Conservation (phyloP, 37 sponge, comb jelly and placozoan genomes). For the Theonella swinhoei region DNA sequence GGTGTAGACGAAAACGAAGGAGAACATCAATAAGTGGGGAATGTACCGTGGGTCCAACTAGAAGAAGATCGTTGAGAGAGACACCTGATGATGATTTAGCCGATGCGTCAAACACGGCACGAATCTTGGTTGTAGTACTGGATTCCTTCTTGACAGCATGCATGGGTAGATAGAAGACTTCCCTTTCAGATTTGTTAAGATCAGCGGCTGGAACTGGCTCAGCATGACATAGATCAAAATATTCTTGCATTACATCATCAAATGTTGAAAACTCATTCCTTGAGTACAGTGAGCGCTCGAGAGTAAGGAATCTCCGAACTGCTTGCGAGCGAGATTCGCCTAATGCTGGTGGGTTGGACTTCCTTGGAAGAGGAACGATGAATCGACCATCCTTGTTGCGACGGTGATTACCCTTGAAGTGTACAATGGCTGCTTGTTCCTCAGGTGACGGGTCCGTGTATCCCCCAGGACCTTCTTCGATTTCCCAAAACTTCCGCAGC, state of each 20-base stretch:
- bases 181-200: constrained; percentile 31
- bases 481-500: constrained; percentile 42
- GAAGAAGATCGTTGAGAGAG: constrained; percentile 37
- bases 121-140: constrained; percentile 49
- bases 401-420: constrained; percentile 28
- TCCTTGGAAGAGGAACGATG: constrained; percentile 30
- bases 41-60: too few species aligned
- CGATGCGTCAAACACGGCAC: constrained; percentile 52
- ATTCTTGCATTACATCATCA: constrained; percentile 40
- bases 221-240: constrained; percentile 35
- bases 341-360: not conserved
- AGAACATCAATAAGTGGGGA: constrained; percentile 43
- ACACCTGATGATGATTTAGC: too few species aligned
- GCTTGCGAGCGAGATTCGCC: too few species aligned
- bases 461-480: constrained; percentile 30
- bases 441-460: too few species aligned
- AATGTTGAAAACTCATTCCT: constrained; percentile 28
- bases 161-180: constrained; percentile 47
- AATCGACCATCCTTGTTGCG: constrained; percentile 22
- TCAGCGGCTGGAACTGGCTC: constrained; percentile 44
- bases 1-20: constrained; percentile 25
- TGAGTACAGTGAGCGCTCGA: constrained; percentile 35
- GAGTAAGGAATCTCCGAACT: constrained; percentile 36
- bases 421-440: too few species aligned
- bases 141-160: too few species aligned